Evolutionary conservation across 2,113 vertebrate species (phyloP).

Genomic region (Todiramphus saurophagus): DNA sequence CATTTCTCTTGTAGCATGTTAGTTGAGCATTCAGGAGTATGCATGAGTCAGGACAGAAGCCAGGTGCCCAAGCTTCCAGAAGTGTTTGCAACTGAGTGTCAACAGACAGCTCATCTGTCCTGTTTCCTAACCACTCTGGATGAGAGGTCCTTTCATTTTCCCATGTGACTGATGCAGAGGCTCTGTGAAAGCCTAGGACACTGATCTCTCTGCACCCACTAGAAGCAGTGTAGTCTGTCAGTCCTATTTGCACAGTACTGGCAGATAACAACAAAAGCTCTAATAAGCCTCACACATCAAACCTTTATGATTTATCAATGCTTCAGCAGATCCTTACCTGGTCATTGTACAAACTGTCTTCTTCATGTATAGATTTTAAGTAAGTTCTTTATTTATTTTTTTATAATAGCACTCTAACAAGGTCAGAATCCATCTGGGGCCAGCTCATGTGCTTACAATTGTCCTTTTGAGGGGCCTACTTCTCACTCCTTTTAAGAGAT

Average conservation of each 20-base stretch:
- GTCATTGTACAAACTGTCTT: background rate
- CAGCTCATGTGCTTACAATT: background rate
- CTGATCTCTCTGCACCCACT: background rate
- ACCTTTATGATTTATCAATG: background rate
- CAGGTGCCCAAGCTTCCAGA: background rate
- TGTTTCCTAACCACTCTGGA: background rate
- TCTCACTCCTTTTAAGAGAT: background rate
- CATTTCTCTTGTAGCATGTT: no score
- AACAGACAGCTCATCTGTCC: background rate
- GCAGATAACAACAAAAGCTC: background rate
- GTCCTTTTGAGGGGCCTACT: background rate
- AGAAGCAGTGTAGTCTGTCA: background rate
- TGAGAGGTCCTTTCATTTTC: background rate
- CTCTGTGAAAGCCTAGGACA: background rate
- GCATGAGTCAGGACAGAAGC: background rate
- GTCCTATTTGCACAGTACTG: background rate
- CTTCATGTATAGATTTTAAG: background rate
- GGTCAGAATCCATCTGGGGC: background rate
- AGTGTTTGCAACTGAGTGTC: background rate
- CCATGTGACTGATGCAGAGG: background rate
- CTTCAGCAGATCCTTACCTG: background rate
- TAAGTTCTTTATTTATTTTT: background rate
- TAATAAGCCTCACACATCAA: background rate
- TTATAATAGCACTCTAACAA: background rate
- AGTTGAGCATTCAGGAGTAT: background rate